Conservation (phyloP, 2,113 vertebrate species). For the Sylvietta virens region DNA sequence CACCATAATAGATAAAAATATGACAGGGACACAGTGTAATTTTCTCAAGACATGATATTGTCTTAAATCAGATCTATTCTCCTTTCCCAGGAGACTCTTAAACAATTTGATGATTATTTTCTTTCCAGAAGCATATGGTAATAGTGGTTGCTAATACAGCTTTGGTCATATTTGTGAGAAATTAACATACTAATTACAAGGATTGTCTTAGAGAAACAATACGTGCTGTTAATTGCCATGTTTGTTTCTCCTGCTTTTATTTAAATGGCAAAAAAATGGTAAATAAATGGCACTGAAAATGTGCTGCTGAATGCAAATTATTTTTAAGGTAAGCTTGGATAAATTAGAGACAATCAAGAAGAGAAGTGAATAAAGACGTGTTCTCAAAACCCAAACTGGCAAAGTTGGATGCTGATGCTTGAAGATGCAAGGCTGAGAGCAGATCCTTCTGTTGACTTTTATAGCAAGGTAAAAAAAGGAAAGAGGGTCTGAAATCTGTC, state of each 20-base stretch:
- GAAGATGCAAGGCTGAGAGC: neutral
- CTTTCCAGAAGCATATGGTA: conserved; percentile 54
- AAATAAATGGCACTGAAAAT: conserved; percentile 3
- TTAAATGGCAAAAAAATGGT: conserved; percentile 16
- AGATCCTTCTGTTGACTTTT: neutral
- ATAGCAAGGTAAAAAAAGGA: neutral
- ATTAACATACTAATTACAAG: conserved; percentile 63
- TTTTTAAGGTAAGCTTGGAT: neutral
- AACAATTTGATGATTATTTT: conserved; percentile 61
- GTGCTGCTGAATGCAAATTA: neutral
- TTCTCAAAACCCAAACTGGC: neutral
- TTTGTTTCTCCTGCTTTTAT: conserved; percentile 28
- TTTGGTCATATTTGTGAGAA: conserved; percentile 52
- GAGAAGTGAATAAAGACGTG: neutral
- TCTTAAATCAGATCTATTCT: conserved; percentile 44
- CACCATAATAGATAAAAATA: conserved; percentile 22
- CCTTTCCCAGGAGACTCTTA: conserved; percentile 43
- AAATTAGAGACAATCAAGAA: neutral
- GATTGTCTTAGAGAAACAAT: conserved; percentile 51
- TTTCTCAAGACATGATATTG: conserved; percentile 36
- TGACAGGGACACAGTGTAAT: neutral
- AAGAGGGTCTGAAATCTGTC: neutral
- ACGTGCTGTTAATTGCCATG: conserved; percentile 11
- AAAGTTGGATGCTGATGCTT: neutral
- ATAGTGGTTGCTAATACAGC: conserved; percentile 48